These are phyloP conservation scores for Notiomystis cincta DNA, from an alignment of 2,113 vertebrate genomes.

Conservation along the genomic window DNA sequence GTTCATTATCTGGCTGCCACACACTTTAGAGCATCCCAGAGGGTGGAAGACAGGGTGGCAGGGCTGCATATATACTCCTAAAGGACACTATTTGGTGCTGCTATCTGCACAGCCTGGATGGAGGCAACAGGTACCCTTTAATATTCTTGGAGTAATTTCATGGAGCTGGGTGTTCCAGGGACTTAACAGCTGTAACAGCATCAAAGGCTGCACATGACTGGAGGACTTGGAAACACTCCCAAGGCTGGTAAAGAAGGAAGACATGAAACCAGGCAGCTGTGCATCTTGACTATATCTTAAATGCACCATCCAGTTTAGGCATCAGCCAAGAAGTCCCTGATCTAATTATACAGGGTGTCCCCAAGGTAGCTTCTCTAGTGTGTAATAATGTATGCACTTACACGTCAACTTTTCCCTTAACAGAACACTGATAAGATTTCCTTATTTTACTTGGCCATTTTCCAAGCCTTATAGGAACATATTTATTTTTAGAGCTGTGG, in stretches of 20 bases:
- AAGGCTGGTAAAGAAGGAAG: neutral
- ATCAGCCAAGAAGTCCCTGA: neutral
- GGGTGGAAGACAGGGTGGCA: neutral
- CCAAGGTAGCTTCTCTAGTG: neutral
- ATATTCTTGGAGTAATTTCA: neutral
- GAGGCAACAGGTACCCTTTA: neutral
- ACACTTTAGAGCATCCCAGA: neutral
- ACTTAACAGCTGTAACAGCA: neutral
- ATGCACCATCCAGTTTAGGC: neutral
- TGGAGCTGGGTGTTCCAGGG: neutral
- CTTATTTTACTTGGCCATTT: neutral
- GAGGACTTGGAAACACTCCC: neutral
- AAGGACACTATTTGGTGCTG: neutral
- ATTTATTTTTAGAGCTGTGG: constrained; percentile 8
- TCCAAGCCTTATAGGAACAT: neutral
- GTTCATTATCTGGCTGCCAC: neutral
- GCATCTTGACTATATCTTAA: neutral
- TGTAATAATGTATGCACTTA: neutral
- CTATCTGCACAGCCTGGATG: neutral
- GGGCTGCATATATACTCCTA: neutral
- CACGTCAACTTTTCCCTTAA: neutral
- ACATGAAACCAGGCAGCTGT: neutral
- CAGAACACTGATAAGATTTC: neutral
- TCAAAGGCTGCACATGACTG: neutral
- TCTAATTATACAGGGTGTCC: neutral